phyloP scores from a whole-genome alignment of 2,113 vertebrate genomes.

The Mirza zaza region DNA sequence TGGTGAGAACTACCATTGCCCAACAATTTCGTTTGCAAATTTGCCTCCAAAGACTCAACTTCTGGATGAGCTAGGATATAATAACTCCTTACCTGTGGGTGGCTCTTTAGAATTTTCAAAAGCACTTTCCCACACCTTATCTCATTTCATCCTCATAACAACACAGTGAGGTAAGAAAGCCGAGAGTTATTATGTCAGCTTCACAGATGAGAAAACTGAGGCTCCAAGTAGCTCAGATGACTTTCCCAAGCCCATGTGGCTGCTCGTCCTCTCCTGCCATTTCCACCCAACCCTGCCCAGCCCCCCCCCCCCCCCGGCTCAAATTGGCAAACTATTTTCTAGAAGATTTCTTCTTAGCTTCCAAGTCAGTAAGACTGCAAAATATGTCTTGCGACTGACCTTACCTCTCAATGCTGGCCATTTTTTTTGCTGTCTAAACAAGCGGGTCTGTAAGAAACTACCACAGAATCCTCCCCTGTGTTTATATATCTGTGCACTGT shows the following conservation, averaged over 20 bases:
- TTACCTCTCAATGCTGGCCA: constrained; percentile 28
- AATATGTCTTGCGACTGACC: constrained; percentile 55
- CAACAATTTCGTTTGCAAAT: constrained; percentile 32
- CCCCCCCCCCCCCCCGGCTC: neutral
- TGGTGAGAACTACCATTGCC: neutral
- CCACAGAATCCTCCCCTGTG: constrained; percentile 28
- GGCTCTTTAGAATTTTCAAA: constrained; percentile 58
- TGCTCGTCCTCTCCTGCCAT: neutral
- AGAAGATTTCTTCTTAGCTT: constrained; percentile 45
- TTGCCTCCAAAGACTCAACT: neutral
- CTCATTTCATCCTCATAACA: constrained; percentile 67
- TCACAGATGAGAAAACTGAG: constrained; percentile 68
- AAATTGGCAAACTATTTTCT: constrained; percentile 32
- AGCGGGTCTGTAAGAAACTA: constrained; percentile 42
- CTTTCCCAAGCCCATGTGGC: constrained; percentile 63
- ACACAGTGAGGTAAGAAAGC: constrained; percentile 71
- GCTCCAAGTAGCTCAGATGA: neutral
- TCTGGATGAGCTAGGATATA: constrained; percentile 39
- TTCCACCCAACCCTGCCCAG: neutral
- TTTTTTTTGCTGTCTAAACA: constrained; percentile 66
- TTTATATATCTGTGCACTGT: constrained; percentile 8
- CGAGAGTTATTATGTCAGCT: constrained; percentile 67
- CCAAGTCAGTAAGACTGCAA: constrained; percentile 39
- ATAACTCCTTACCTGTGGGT: constrained; percentile 61
- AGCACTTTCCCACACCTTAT: constrained; percentile 77